Conservation (phyloP, 2,113 vertebrate genomes). For the Gobiocypris rarus region DNA sequence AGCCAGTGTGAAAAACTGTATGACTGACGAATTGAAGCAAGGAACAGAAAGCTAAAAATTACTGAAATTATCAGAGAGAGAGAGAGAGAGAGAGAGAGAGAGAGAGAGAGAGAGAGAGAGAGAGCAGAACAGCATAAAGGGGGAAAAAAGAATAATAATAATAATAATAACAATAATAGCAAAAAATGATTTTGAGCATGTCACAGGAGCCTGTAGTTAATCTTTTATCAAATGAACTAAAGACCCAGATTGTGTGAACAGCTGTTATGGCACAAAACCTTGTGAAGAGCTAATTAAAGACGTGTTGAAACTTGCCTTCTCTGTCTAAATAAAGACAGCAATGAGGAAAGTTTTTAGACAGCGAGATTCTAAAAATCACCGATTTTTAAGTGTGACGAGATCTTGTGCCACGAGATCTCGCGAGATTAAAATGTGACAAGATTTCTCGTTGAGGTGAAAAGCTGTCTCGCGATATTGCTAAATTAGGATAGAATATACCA, state of each 20-base stretch:
- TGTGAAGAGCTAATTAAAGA: slow-evolving; percentile 38
- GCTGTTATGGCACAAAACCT: slow-evolving; percentile 30
- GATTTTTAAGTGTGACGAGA: neutral
- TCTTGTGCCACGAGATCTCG: too few species aligned
- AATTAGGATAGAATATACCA: too few species aligned
- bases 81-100: neutral
- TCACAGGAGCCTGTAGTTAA: slow-evolving; percentile 4
- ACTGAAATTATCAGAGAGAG: slow-evolving; percentile 22
- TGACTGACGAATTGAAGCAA: slow-evolving; percentile 33
- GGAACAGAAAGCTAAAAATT: slow-evolving; percentile 49
- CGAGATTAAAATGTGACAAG: too few species aligned
- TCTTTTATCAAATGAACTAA: slow-evolving; percentile 44
- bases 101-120: too few species aligned
- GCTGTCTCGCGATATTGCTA: too few species aligned
- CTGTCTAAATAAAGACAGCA: neutral
- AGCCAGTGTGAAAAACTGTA: slow-evolving; percentile 45
- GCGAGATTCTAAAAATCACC: slow-evolving; percentile 53
- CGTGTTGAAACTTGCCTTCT: slow-evolving; percentile 15
- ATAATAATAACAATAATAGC: neutral
- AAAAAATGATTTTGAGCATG: slow-evolving; percentile 16
- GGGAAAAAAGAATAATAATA: neutral
- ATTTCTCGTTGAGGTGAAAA: too few species aligned
- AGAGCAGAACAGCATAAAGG: too few species aligned
- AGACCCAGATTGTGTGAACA: slow-evolving; percentile 23
- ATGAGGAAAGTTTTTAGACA: neutral